These are phyloP conservation scores for Globicephala melas DNA, from an alignment of 2,113 vertebrate species.

Conservation along the genomic window DNA sequence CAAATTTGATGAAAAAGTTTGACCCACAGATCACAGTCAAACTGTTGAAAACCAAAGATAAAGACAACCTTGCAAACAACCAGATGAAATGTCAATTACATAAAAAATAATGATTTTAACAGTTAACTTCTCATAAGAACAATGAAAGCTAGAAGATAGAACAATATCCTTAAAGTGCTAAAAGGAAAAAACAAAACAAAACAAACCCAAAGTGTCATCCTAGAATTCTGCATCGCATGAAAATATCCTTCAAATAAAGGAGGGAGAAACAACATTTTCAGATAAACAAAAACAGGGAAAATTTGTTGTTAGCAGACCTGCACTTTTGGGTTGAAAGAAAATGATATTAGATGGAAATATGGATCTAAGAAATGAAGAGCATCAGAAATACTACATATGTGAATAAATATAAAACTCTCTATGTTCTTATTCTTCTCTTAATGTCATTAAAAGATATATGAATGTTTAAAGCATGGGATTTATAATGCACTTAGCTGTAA, in stretches of 20 bases:
- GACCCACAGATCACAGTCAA: neutral
- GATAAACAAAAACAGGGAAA: conserved; percentile 13
- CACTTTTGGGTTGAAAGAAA: neutral
- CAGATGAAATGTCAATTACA: neutral
- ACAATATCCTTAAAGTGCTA: neutral
- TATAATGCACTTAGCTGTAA: neutral
- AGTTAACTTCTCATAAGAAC: neutral
- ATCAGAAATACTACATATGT: neutral
- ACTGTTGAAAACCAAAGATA: neutral
- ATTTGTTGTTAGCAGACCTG: neutral
- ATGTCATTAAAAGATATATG: conserved; percentile 4
- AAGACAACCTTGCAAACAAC: neutral
- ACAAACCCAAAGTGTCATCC: neutral
- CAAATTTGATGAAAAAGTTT: neutral
- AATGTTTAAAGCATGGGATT: neutral
- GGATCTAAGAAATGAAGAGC: conserved; percentile 18
- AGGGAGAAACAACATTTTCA: conserved; percentile 35
- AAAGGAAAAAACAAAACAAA: neutral
- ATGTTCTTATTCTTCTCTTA: neutral
- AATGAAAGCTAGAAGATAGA: neutral
- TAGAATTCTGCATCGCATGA: neutral
- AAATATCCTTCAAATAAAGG: neutral
- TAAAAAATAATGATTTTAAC: neutral
- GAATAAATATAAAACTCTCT: neutral
- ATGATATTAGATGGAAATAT: conserved; percentile 23